These are phyloP conservation scores for Coracopsis vasa DNA, from an alignment of 2,113 vertebrate species.

Conservation along the genomic window DNA sequence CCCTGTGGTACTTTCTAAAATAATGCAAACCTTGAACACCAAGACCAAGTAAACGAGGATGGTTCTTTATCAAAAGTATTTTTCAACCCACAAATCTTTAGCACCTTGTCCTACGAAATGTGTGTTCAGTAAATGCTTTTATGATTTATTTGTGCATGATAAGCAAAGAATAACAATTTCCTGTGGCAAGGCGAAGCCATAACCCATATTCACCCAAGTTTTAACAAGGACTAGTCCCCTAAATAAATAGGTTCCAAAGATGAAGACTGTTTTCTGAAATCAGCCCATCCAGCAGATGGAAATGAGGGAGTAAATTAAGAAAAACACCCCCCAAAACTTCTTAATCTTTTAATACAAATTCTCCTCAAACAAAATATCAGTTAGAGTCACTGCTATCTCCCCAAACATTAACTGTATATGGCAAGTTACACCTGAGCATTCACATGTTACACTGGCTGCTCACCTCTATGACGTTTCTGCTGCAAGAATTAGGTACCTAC, in stretches of 20 bases:
- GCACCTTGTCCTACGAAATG: neutral
- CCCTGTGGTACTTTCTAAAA: neutral
- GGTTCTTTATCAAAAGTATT: neutral
- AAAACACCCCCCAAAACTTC: accelerated
- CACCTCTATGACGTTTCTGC: neutral
- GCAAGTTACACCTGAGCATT: neutral
- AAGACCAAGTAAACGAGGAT: neutral
- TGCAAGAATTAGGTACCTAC: neutral
- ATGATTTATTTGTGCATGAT: neutral
- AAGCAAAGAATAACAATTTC: neutral
- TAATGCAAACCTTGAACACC: neutral
- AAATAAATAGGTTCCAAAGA: neutral
- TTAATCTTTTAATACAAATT: neutral
- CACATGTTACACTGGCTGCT: accelerated
- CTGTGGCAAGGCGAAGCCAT: neutral
- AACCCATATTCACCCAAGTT: neutral
- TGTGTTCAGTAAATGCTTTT: neutral
- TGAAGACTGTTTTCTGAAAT: neutral
- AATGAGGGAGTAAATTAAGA: neutral
- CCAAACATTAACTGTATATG: neutral
- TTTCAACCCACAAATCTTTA: neutral
- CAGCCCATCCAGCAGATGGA: neutral
- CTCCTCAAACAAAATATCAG: neutral
- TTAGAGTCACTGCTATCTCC: neutral
- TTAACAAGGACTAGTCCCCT: neutral